Evolutionary conservation across 2,113 vertebrate species (phyloP), one percentile per base, ranked within the genome.

Genomic region (Noturus placidus): DNA sequence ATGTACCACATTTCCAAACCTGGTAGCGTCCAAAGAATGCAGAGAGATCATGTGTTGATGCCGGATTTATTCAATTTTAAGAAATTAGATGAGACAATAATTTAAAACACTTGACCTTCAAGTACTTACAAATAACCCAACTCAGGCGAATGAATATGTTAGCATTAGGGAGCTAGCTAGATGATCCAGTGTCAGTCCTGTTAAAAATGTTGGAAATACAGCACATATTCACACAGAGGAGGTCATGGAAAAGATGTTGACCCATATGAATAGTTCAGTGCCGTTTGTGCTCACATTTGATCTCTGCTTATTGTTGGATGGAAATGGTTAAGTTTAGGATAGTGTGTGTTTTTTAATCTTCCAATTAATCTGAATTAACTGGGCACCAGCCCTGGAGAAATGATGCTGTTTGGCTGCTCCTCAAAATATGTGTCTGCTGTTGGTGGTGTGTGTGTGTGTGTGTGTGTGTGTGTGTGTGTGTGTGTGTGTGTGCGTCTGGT

Each of bases 291-390:
- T 69, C 25, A 6, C 77, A 83, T 76, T 52, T 27, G 33, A 76
- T 81, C 52, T 59, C 38, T 17, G 79, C 42, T 6, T 69, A 14
- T 33, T 59, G 19, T 25, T 52, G 17, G 63, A 87, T 67, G 61
- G 86, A 89, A 89, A 87, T 91, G 77, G 67, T 81, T 91, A 88
- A 88, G 84, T 84, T 56, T 46, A 74, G 59, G 65, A 67, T 86
- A 67, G 86, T 89, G 84, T 89, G 86, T 88, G 67, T 87, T 91
- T 88, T 46, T 88, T 91, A 91, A 91, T 88, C 88, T 89, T 72
- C 81, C 65, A 86, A 86, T 88, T 89, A 87, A 88, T 81, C 87
- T 88, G 82, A 86, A 86, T 89, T 89, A 88, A 88, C 87, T 83
- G 80, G 82, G 78, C 85, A 84, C 17, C 81, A 80, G 72, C 88